A percentile compares a stretch with the other conserved stretches of the same genome.
phyloP scores from a whole-genome alignment of 2,888 invertebrate species.

The Panzeria rudis region DNA sequence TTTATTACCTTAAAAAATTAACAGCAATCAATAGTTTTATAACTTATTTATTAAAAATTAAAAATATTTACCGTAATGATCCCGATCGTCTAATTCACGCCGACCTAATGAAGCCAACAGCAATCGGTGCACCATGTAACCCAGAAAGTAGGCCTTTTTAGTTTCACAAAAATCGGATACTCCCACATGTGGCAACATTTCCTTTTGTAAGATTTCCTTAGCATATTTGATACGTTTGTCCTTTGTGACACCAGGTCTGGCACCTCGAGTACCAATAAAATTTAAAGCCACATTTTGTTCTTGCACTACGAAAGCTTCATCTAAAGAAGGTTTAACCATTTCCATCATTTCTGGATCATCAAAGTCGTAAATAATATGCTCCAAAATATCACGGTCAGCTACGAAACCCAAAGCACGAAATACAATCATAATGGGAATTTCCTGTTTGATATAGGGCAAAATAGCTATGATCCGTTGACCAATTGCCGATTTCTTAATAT shows the following conservation, averaged over 20 bases:
- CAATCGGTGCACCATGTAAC: conserved; percentile 99
- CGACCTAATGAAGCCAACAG: conserved; percentile 96
- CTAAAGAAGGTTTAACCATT: conserved; percentile 99
- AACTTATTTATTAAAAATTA: background rate
- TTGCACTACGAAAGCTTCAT: conserved; percentile 99
- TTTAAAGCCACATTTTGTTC: conserved; percentile 99
- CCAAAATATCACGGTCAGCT: conserved; percentile 99
- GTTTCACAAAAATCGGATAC: conserved; percentile 99
- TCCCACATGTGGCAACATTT: conserved; percentile 99
- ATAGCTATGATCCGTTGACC: conserved; percentile 99
- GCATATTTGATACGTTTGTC: conserved; percentile 99
- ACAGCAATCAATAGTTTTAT: background rate
- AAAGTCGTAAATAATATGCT: conserved; percentile 99
- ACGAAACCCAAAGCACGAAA: conserved; percentile 99
- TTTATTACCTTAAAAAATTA: conserved; percentile 88
- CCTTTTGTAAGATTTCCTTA: conserved; percentile 99
- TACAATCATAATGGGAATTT: conserved; percentile 99
- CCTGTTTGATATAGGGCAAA: conserved; percentile 99
- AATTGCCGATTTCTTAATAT: conserved; percentile 99
- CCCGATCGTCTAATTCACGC: conserved; percentile 99
- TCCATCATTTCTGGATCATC: conserved; percentile 99
- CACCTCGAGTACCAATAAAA: conserved; percentile 99
- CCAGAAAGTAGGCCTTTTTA: conserved; percentile 99
- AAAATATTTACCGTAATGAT: conserved; percentile 93
- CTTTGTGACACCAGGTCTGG: conserved; percentile 98